Conservation (phyloP, 2,888 invertebrate species). For the Acanthosepion esculentum region DNA sequence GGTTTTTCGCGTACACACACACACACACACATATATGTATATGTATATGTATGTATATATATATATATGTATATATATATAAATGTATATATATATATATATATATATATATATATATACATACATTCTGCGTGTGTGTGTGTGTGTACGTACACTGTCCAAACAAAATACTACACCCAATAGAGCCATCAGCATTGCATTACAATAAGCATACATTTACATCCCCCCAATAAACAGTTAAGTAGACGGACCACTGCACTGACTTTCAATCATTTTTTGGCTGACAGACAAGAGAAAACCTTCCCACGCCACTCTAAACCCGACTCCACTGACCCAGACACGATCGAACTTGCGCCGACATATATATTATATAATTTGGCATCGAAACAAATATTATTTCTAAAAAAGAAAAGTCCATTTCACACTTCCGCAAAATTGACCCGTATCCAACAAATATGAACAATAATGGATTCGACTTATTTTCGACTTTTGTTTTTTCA, state of each 20-base stretch:
- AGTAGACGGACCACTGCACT: neutral
- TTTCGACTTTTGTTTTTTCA: neutral
- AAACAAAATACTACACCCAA: no score
- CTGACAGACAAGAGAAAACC: neutral
- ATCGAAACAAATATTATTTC: neutral
- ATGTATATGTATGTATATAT: neutral
- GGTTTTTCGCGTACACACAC: neutral
- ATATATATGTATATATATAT: neutral
- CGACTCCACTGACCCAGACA: conserved; percentile 3
- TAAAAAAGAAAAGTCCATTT: neutral
- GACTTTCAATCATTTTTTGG: neutral
- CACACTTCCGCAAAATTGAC: neutral
- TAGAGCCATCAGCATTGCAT: neutral
- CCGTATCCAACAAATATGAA: conserved; percentile 5
- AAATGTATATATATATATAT: neutral
- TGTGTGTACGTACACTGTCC: no score
- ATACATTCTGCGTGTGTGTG: no score
- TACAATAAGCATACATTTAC: neutral
- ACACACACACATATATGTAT: neutral
- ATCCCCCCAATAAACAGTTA: neutral
- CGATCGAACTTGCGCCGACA: neutral
- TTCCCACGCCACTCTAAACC: neutral
- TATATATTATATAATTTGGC: conserved; percentile 33
- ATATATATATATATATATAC: neutral
- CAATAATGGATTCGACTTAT: neutral